Percentiles rank a stretch among this genome's conserved stretches.
Conservation (phyloP, 23 tunicate species). For the Trididemnum miniatum region DNA sequence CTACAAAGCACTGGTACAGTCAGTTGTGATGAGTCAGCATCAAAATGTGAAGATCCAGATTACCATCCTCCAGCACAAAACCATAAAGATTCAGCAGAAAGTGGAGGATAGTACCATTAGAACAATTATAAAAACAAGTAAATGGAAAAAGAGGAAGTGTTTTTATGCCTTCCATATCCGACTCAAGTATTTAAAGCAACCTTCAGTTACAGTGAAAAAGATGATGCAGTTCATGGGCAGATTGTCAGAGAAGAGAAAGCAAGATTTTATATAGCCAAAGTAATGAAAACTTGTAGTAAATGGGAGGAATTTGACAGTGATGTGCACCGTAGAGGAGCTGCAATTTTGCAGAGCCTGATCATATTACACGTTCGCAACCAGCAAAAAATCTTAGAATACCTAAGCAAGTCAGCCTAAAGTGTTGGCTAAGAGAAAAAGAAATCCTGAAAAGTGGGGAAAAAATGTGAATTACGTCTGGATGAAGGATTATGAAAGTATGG, state of each 20-base stretch:
- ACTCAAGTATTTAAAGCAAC: not conserved
- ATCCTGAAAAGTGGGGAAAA: not conserved
- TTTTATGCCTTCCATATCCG: not conserved
- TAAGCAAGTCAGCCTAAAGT: not conserved
- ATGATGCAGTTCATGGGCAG: not conserved
- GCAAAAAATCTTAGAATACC: no score
- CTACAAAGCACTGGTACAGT: no score
- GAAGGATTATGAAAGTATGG: not conserved
- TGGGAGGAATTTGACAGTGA: not conserved
- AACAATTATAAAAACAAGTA: not conserved
- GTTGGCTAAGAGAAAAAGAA: not conserved
- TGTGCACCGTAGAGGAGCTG: not conserved
- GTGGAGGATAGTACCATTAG: no score
- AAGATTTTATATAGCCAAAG: not conserved
- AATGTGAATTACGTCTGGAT: not conserved
- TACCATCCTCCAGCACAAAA: not conserved
- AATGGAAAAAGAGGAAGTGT: not conserved
- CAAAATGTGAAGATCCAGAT: not conserved
- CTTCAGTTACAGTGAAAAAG: not conserved
- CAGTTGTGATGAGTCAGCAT: not conserved
- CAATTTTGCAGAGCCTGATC: not conserved
- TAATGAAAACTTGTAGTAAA: not conserved
- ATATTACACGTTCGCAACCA: no score
- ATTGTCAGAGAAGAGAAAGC: not conserved
- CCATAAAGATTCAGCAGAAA: not conserved